phyloP scores from a whole-genome alignment of 2,888 invertebrate genomes.

The Allacma fusca region DNA sequence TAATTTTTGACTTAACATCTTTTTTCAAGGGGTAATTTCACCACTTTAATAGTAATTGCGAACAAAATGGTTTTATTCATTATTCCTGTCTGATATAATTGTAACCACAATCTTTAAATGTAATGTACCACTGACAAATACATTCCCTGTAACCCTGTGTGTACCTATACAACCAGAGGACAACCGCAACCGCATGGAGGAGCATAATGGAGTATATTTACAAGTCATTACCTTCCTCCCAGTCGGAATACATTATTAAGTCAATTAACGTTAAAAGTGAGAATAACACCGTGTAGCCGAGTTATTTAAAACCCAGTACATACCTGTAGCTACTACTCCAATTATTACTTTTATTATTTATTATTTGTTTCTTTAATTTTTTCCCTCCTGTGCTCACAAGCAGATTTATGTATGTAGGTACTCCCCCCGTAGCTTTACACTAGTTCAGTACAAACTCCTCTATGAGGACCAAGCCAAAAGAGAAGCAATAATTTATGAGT shows the following conservation, averaged over 20 bases:
- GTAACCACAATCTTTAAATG: neutral
- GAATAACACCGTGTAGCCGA: neutral
- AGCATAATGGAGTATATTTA: neutral
- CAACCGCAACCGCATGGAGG: neutral
- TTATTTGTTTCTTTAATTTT: slow-evolving; percentile 21
- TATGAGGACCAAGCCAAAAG: neutral
- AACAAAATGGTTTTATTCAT: neutral
- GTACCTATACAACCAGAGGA: no score
- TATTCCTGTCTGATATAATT: neutral
- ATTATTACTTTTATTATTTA: slow-evolving; percentile 18
- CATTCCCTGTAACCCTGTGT: neutral
- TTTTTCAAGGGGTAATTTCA: no score
- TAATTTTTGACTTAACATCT: no score
- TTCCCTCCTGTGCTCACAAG: neutral
- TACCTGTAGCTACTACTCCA: neutral
- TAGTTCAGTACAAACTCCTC: neutral
- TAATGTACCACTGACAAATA: neutral
- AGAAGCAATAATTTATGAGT: slow-evolving; percentile 18
- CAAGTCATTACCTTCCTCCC: slow-evolving; percentile 6
- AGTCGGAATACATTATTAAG: slow-evolving; percentile 1
- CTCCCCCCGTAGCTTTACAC: neutral
- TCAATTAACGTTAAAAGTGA: neutral
- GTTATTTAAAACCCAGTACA: slow-evolving; percentile 1
- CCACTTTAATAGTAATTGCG: neutral
- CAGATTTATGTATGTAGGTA: neutral